These are phyloP conservation scores for Cydia pomonella DNA, from an alignment of 1,140 invertebrate species.

Conservation along the genomic window DNA sequence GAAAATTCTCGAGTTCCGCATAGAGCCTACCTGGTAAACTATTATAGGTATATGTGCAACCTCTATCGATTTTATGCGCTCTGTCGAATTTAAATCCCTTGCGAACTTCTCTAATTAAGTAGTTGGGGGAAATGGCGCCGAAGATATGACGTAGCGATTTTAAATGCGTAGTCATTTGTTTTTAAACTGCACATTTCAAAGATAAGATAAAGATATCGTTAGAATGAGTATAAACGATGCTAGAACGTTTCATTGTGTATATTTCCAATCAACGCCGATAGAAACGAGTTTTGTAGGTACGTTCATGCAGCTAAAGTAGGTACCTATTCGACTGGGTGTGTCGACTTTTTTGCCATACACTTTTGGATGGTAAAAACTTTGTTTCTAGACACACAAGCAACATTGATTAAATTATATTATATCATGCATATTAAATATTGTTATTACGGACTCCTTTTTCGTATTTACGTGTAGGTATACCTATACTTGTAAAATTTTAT, in stretches of 20 bases:
- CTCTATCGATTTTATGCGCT: slow-evolving; percentile 32
- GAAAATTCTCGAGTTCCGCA: slow-evolving; percentile 73
- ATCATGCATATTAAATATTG: neutral
- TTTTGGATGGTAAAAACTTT: slow-evolving; percentile 14
- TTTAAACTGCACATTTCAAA: neutral
- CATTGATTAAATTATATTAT: neutral
- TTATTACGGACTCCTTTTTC: neutral
- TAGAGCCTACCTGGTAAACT: slow-evolving; percentile 35
- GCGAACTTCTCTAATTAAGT: slow-evolving; percentile 18
- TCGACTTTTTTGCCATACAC: slow-evolving; percentile 16
- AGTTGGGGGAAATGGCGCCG: slow-evolving; percentile 14
- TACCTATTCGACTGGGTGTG: neutral
- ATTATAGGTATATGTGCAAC: slow-evolving; percentile 22
- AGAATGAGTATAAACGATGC: neutral
- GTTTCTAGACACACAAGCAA: slow-evolving; percentile 8
- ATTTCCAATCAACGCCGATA: neutral
- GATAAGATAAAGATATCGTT: slow-evolving; percentile 5
- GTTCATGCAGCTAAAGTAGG: slow-evolving; percentile 9
- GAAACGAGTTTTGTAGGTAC: slow-evolving; percentile 12
- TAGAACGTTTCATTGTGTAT: neutral
- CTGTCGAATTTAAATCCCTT: slow-evolving; percentile 10
- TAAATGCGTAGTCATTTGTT: neutral
- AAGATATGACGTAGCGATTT: neutral
- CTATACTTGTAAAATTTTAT: neutral
- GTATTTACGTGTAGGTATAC: neutral